Conservation (phyloP, 2,113 vertebrate species). For the Ailurus styani region DNA sequence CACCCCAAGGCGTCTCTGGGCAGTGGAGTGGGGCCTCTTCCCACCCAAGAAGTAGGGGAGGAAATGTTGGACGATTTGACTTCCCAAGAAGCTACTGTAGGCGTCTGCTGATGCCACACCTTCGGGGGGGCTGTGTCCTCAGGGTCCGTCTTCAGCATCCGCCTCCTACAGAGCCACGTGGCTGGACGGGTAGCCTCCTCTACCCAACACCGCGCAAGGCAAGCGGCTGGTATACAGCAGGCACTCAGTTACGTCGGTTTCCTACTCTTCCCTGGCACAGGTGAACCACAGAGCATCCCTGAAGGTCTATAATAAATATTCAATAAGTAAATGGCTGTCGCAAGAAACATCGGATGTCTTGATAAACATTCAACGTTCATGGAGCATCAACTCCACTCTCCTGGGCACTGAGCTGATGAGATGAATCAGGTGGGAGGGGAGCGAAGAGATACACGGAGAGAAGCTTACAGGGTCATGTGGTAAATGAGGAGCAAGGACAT, state of each 20-base stretch:
- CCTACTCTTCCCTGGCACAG: background rate
- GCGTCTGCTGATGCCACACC: background rate
- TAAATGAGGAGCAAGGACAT: background rate
- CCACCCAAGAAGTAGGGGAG: background rate
- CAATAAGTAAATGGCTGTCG: background rate
- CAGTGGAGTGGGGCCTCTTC: background rate
- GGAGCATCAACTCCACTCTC: background rate
- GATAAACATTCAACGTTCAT: accelerated
- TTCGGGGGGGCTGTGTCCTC: background rate
- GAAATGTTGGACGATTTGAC: background rate
- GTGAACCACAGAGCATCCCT: background rate
- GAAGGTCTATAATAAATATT: background rate
- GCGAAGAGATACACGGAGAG: background rate
- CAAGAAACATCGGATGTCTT: background rate
- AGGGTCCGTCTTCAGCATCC: background rate
- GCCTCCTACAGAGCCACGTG: background rate
- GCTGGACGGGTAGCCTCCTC: accelerated
- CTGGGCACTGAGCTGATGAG: background rate
- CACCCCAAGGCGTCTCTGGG: background rate
- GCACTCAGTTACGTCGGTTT: background rate
- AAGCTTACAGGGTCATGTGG: background rate
- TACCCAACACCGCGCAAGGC: accelerated
- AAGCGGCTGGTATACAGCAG: background rate
- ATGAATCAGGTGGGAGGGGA: background rate
- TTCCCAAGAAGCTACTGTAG: background rate